These are phyloP conservation scores for Hirtodrosophila histrioides DNA, from an alignment of 2,888 invertebrate species.

Conservation along the genomic window DNA sequence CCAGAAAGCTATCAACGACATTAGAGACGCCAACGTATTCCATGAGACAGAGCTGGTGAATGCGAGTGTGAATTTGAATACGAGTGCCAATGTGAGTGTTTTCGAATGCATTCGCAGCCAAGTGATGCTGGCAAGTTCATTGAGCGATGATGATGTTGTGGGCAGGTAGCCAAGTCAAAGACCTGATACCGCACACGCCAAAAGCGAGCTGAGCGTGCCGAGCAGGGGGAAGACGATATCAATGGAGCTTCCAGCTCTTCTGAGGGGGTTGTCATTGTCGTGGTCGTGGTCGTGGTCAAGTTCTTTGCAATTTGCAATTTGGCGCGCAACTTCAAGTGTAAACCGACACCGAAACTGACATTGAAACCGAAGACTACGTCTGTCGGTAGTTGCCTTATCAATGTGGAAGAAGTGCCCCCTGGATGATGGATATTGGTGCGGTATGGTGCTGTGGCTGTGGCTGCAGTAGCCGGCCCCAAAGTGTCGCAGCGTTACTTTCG, in stretches of 20 bases:
- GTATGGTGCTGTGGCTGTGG: constrained; percentile 18
- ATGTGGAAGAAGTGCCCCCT: neutral
- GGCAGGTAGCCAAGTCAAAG: constrained; percentile 69
- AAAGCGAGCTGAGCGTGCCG: constrained; percentile 65
- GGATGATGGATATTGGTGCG: constrained; percentile 18
- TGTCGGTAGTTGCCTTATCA: constrained; percentile 35
- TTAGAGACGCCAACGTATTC: constrained; percentile 26
- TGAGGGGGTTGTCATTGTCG: constrained; percentile 27
- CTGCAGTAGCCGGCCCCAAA: constrained; percentile 35
- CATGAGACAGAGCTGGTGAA: constrained; percentile 23
- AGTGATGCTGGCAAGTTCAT: constrained; percentile 40
- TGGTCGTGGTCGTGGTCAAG: constrained; percentile 23
- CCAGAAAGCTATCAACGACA: constrained; percentile 30
- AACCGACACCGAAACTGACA: constrained; percentile 47
- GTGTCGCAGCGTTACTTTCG: constrained; percentile 44
- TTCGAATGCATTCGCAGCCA: constrained; percentile 12
- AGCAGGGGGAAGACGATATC: constrained; percentile 51
- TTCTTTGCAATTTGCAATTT: constrained; percentile 34
- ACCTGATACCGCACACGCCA: constrained; percentile 76
- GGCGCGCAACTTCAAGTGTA: constrained; percentile 60
- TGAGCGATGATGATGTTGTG: constrained; percentile 40
- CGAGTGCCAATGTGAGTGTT: constrained; percentile 10
- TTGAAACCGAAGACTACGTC: constrained; percentile 37
- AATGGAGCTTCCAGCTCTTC: constrained; percentile 42
- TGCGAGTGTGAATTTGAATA: constrained; percentile 9